Base-by-base conservation (phyloP, 1,140 invertebrate species). In the Neotoxoptera formosana region DNA sequence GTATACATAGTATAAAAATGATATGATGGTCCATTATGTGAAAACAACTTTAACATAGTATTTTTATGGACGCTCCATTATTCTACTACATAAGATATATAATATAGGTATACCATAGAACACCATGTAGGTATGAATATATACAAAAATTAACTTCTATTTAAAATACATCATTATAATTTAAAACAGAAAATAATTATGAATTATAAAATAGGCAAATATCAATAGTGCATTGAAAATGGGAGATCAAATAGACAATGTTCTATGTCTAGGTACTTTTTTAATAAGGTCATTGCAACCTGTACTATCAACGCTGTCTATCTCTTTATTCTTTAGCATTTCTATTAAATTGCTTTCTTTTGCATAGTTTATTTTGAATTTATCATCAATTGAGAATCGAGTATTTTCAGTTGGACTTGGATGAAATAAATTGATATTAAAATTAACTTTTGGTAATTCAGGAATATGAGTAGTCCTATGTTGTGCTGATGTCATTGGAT, bases 251-350 rank as follows among this genome's bases (percentile, higher is more conserved):
- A 90, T 17, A 36, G 89, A 90, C 30, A 60, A 60, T 2, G 89
- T 90, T 60, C 89, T 90, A 20, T 90, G 53, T 41, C 53, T 23
- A 45, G 0, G 53, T 67, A 2, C 60, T 90, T n/a, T 90, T 34
- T 20, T 25, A 17, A 8, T 45, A 30, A 67, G 11, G 2, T n/a
- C 2, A 17, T 41, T 34, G n/a, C 6, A 30, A 25, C 14, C 17
- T 90, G 67, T 90, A 67, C 53, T 90, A 45, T 90, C 89, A 56
- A 90, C 89, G 30, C 53, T 90, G 60, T 90, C 89, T 30, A 25
- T 90, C 7, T 41, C 89, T 45, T 67, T 41, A 60, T 90, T 45
- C 25, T 90, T 90, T 45, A 90, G 41, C 89, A 90, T 90, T 60
- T 11, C n/a, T 90, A 60, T 60, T 60, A 60, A 41, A 60, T 90